Percentiles rank a stretch among this genome's conserved stretches.
phyloP scores from a whole-genome alignment of 2,888 invertebrate genomes.

The Atrina japonica region DNA sequence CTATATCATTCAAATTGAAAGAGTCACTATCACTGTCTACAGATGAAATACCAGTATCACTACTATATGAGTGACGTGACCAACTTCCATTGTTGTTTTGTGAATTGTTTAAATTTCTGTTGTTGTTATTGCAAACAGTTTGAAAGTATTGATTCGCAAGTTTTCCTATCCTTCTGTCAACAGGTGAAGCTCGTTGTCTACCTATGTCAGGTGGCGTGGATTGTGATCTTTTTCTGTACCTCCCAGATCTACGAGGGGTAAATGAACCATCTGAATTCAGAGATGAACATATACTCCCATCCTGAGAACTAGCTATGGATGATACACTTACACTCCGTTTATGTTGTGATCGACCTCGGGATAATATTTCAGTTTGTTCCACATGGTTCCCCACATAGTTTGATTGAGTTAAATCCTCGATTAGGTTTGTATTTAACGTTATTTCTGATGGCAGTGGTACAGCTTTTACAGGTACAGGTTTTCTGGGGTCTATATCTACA shows the following conservation, averaged over 20 bases:
- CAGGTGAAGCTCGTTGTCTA: conserved; percentile 46
- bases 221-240: conserved; percentile 59
- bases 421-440: conserved; percentile 14
- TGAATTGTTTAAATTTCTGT: conserved; percentile 3
- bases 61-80: conserved; percentile 22
- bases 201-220: conserved; percentile 61
- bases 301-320: conserved; percentile 41
- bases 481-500: conserved; percentile 41
- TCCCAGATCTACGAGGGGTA: conserved; percentile 32
- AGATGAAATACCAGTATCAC: conserved; percentile 24
- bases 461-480: conserved; percentile 60
- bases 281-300: conserved; percentile 32
- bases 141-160: conserved; percentile 43
- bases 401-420: conserved; percentile 41
- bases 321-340: conserved; percentile 51
- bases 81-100: conserved; percentile 11
- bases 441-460: conserved; percentile 46
- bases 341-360: conserved; percentile 41
- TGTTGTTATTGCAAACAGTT: conserved; percentile 36
- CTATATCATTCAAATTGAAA: conserved; percentile 28
- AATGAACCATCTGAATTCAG: conserved; percentile 19
- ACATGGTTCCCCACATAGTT: conserved; percentile 44
- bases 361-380: conserved; percentile 34
- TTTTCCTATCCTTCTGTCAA: conserved; percentile 43
- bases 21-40: conserved; percentile 30